Base-by-base conservation (phyloP, 2,113 vertebrate genomes). In the Zingel zingel region DNA sequence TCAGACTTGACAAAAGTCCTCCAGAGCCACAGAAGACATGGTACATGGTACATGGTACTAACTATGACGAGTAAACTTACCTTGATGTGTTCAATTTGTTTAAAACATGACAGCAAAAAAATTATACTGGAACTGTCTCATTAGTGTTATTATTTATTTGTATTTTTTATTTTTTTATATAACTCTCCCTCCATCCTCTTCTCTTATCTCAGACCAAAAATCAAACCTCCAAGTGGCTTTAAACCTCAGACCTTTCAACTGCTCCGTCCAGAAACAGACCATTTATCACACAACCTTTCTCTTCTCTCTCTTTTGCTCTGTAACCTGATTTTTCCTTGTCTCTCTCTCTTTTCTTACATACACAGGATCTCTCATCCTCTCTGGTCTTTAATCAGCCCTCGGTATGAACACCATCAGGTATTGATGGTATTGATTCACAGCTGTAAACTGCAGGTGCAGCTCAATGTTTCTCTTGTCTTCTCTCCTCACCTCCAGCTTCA, bases 321-420 rank as follows among this genome's bases (percentile, higher is more conserved):
- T 64, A 27, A 39, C 33, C 15, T 25, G 48, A 30, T 30, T 33
- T 33, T 53, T 10, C 12, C 39, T 18, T 7, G 3, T 15, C 9
- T 33, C n/a, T 15, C 13, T 54, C 21, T 13, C 21, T 58, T 12
- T 43, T 25, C 15, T 27, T 18, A 43, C 30, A 16, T 15, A 7
- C 12, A 5, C 16, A 7, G 16, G 43, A 25, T 12, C 23, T 73
- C 23, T 51, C 0, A 4, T 51, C 59, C 33, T 56, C 19, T 54
- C 18, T 9, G 15, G 3, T 69, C 76, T 74, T 47, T 45, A 21
- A 81, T 73, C 67, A 61, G 45, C 39, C 54, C 21, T 81, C 53
- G 36, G 53, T 67, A 27, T 59, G 78, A 85, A 77, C 83, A 61
- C 45, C 53, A 27, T 67, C 61, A 81, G 23, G 33, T 81, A 76